phyloP scores from a whole-genome alignment of 2,797 vertebrate species.

The Semaprochilodus insignis region DNA sequence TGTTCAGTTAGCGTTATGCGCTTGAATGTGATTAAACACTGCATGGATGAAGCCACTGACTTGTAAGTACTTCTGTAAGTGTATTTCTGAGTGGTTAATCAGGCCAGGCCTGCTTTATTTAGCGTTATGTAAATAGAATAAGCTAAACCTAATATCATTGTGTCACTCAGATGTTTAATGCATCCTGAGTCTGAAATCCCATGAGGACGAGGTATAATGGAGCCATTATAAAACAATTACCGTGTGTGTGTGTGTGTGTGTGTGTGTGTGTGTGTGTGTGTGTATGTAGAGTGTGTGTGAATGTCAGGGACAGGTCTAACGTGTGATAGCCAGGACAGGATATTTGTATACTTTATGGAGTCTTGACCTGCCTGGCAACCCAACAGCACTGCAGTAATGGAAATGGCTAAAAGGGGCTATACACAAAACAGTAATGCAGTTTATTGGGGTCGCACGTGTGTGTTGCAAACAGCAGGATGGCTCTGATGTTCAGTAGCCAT shows the following conservation, averaged over 20 bases:
- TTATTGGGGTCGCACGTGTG: neutral
- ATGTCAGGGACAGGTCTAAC: constrained; percentile 18
- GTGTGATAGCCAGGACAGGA: neutral
- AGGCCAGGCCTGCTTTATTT: constrained; percentile 3
- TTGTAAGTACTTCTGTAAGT: neutral
- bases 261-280: neutral
- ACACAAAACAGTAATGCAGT: neutral
- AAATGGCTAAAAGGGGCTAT: constrained; percentile 18
- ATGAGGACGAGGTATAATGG: constrained; percentile 3
- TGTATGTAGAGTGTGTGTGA: constrained; percentile 1
- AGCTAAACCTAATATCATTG: constrained; percentile 12
- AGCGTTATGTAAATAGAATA: constrained; percentile 20
- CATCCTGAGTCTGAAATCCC: neutral
- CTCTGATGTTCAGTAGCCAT: neutral
- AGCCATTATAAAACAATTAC: constrained; percentile 45
- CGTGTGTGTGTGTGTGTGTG: constrained; percentile 25
- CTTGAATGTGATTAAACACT: constrained; percentile 7
- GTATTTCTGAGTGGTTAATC: constrained; percentile 6
- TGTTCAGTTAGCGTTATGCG: neutral
- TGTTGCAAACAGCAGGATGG: neutral
- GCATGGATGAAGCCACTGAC: neutral
- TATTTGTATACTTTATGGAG: constrained; percentile 37
- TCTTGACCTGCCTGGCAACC: constrained; percentile 51
- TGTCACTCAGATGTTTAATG: constrained; percentile 26
- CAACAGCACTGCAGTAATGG: constrained; percentile 3